Evolutionary conservation across 2,888 invertebrate genomes (phyloP), one percentile per base, ranked within the genome.

Genomic region (Acronicta leporina): DNA sequence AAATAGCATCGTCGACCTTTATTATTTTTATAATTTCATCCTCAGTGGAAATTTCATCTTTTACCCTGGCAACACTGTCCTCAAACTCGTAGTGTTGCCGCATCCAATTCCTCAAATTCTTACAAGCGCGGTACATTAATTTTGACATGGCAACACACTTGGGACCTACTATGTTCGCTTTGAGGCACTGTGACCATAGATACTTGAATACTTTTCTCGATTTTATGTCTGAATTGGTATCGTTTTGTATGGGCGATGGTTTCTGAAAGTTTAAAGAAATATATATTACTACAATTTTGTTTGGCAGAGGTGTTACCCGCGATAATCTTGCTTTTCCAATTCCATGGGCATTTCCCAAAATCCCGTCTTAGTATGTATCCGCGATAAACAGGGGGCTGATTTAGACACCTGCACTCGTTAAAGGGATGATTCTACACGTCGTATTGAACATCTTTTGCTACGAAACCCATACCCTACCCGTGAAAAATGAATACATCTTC

Each of bases 71-170:
- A 73, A 78, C 81, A 73, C 69, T 79, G 55, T 77, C 77, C 15
- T 59, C 70, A 7, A 60, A 56, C 58, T 90, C 90, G 51, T 84
- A 93, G 70, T 93, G 85, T 80, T 91, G 87, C 68, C 91, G 80
- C 70, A 94, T 86, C 90, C 91, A 94, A 53, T 75, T 78, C 25
- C 84, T 84, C 5, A 90, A 69, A 64, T 87, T 89, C 79, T 86
- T 92, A 71, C 88, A 85, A 8, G 77, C 78, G 41, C 86, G 83
- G 63, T 83, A 86, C 77, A 89, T 87, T 41, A 86, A 63, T 80
- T 92, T 93, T 6, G 90, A 82, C 59, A 93, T 77, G 45, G 90
- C 88, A 49, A 82, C 76, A 77, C 93, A 92, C 82, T 94, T 94
- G 0, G 89, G 84, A 0, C 88, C 93, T 0, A 89, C 80, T 1